Evolutionary conservation across 23 tunicate genomes (phyloP), one percentile per base, ranked within the genome.

Genomic region (Halocynthia aurantium): DNA sequence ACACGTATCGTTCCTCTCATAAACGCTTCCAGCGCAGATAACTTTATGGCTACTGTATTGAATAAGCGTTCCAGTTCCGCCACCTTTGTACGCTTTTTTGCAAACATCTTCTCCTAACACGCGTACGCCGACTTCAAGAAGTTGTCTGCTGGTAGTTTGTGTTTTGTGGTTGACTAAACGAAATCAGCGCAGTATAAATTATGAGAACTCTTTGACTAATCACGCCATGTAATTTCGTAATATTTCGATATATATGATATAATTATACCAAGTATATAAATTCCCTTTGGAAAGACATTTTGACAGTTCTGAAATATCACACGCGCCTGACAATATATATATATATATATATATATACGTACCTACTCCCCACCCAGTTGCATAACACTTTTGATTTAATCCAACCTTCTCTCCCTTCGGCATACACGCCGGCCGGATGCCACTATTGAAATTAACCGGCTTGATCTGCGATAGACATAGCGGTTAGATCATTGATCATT

Each of bases 321-420:
- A 31, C 4, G 4, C 1, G 4, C 4, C 44, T 31, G 4, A 4
- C 4, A 31, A 31, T 31, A 31, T 31, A 31, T 31, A 31, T 31
- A 31, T 4, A 31, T 31, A 31, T 31, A 58, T 65, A 9, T 9
- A 65, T 20, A 65, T 20, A 40, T 20, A 65, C 70, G 22, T 65
- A 65, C 70, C 22, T 0, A 65, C 22, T 67, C 87, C 87, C 87
- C 87, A 83, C 31, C 87, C 87, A 76, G 87, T 72, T 10, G 76
- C 87, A 10, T 72, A 78, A 51, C 87, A 83, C 52, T 64, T 70
- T 20, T 65, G 70, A 65, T 65, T 65, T 6, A 10, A 9, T 15
- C 70, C 70, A 65, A 65, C 70, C 19, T 65, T 49, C 31, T 65
- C 70, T 6, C 70, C 70, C 19, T 65, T 65, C 15, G 70, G 70